phyloP scores from a whole-genome alignment of 2,797 vertebrate species.

The Notolabrus celidotus region DNA sequence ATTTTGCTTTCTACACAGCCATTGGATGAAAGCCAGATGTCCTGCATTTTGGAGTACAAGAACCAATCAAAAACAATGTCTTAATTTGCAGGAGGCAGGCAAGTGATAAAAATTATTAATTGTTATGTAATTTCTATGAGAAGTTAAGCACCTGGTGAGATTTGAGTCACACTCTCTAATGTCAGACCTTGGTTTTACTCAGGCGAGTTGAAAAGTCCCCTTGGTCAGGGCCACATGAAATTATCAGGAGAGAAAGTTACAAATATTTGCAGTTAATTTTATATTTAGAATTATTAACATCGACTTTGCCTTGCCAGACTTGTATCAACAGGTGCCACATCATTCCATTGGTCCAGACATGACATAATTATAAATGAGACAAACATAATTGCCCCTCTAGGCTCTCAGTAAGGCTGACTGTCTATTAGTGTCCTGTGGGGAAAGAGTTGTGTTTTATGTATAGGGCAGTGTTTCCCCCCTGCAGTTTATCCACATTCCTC shows the following conservation, averaged over 20 bases:
- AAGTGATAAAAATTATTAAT: no score
- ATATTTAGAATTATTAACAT: neutral
- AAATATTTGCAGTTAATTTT: neutral
- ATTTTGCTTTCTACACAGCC: no score
- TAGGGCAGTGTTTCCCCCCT: conserved; percentile 14
- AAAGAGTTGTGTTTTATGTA: conserved; percentile 57
- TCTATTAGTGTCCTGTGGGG: conserved; percentile 65
- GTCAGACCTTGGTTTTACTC: no score
- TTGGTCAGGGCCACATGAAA: no score
- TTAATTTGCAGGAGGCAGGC: no score
- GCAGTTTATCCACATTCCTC: conserved; percentile 54
- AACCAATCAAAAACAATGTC: no score
- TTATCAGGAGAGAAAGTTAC: neutral
- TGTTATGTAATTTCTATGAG: no score
- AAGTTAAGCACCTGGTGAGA: no score
- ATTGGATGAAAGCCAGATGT: no score
- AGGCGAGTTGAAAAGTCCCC: no score
- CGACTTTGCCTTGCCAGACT: neutral
- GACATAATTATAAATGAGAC: conserved; percentile 60
- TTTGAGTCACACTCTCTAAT: no score
- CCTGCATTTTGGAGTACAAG: no score
- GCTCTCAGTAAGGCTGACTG: conserved; percentile 46
- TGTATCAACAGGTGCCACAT: conserved; percentile 32
- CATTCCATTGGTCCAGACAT: conserved; percentile 32
- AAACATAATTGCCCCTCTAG: conserved; percentile 55